These are phyloP conservation scores for Limnodromus scolopaceus DNA, from an alignment of 2,797 vertebrate species.

Conservation along the genomic window DNA sequence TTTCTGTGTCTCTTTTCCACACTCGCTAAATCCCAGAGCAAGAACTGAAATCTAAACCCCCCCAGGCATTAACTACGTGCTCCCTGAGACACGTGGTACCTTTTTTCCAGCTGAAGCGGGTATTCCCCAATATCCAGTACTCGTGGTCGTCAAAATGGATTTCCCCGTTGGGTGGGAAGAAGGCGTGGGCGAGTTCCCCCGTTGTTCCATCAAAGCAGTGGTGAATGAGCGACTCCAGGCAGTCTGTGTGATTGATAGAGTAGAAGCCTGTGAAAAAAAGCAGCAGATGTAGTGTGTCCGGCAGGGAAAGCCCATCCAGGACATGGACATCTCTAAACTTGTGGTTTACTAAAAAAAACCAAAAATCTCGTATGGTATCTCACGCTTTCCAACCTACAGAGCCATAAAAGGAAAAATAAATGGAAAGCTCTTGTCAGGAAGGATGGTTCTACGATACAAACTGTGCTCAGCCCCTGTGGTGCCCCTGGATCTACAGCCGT, in stretches of 20 bases:
- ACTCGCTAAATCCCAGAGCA: neutral
- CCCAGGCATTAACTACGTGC: fast-evolving
- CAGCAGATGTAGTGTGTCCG: neutral
- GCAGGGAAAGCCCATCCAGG: neutral
- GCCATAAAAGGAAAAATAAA: neutral
- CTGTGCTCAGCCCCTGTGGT: neutral
- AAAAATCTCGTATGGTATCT: neutral
- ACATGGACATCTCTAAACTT: neutral
- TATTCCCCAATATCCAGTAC: constrained; percentile 96
- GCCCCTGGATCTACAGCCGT: neutral
- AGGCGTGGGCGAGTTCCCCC: constrained; percentile 94
- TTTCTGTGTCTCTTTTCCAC: neutral
- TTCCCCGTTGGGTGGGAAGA: constrained; percentile 93
- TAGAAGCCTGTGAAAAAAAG: constrained; percentile 87
- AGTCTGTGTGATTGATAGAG: constrained; percentile 94
- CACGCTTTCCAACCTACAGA: neutral
- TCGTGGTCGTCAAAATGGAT: constrained; percentile 98
- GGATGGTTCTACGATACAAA: neutral
- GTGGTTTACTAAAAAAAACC: neutral
- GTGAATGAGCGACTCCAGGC: constrained; percentile 89
- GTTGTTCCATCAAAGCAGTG: constrained; percentile 98
- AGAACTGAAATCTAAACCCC: neutral
- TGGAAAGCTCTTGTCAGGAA: neutral
- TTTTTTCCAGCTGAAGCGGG: constrained; percentile 98
- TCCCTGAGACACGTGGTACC: constrained; percentile 55